These are phyloP conservation scores for Drosophila sturtevanti DNA, from an alignment of 1,140 invertebrate genomes.

Conservation along the genomic window DNA sequence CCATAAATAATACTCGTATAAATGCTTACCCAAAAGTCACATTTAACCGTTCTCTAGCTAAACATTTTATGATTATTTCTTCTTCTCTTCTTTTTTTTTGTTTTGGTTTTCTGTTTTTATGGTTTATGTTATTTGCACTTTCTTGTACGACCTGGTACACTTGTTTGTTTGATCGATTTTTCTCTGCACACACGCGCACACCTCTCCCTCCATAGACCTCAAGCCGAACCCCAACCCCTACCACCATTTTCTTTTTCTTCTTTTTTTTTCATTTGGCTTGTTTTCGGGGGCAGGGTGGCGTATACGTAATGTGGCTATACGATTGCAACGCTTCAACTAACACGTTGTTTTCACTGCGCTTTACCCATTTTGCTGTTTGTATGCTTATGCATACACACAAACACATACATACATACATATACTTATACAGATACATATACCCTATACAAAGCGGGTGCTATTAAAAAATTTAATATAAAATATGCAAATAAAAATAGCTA, in stretches of 20 bases:
- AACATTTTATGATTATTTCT: conserved; percentile 34
- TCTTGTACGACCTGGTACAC: conserved; percentile 17
- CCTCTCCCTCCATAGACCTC: too few relatives aligned
- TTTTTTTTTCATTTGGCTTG: conserved; percentile 15
- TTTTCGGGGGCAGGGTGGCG: conserved; percentile 18
- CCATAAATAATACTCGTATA: conserved; percentile 6
- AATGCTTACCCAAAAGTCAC: conserved; percentile 23
- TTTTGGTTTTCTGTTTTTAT: too few relatives aligned
- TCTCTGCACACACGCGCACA: background rate
- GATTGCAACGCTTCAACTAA: conserved; percentile 42
- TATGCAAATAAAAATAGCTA: too few relatives aligned
- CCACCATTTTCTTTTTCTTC: conserved; percentile 9
- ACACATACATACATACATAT: too few relatives aligned
- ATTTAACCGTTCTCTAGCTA: conserved; percentile 45
- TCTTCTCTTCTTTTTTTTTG: conserved; percentile 25
- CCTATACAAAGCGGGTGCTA: too few relatives aligned
- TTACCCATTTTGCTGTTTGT: conserved; percentile 17
- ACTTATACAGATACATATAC: background rate
- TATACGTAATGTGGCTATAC: conserved; percentile 56
- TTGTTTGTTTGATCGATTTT: conserved; percentile 73
- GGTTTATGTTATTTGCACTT: conserved; percentile 15
- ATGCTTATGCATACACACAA: conserved; percentile 2
- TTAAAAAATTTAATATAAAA: too few relatives aligned
- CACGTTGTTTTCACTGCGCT: conserved; percentile 51
- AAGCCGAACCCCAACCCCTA: too few relatives aligned